Base-by-base conservation (phyloP, 2,797 vertebrate species). In the Vireo griseus region DNA sequence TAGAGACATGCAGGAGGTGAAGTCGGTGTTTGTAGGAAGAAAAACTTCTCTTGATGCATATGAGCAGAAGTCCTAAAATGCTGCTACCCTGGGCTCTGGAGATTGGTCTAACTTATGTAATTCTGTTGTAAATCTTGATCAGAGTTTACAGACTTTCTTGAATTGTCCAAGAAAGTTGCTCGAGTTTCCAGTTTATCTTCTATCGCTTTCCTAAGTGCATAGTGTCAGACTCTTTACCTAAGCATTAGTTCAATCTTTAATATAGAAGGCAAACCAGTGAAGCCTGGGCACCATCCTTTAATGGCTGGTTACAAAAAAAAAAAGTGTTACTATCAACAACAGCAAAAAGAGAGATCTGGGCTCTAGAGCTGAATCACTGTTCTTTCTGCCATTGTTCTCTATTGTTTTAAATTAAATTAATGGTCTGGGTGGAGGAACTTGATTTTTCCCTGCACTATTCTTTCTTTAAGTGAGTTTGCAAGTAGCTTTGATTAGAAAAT, bases 401-500 rank as follows among this genome's bases (percentile, higher is more conserved):
- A 12, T 69, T 63, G 16, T 68, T 91, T 89, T 72, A 75, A 88
- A 73, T 79, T 35, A 57, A 86, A 62, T 81, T 50, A 68, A 40
- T 69, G 48, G 14, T 76, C 21, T 89, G 9, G 15, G 37, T 59
- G 35, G 35, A 68, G 25, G 5, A 48, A 37, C 24, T 87, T 52
- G 3, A 59, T 87, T 90, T 75, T 62, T 57, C 44, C 25, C 14
- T 81, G 35, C 15, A 28, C 4, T 74, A 39, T 44, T 42, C 28
- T 85, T 89, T 80, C 29, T 85, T 1, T 57, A 52, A 62, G 17
- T 1, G 3, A 71, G 5, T 55, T 76, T 87, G 25, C 33, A 79
- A 37, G 7, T 67, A 74, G 45, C 39, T 95, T 91, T 79, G 71
- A 66, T 63, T 52, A 63, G 42, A 92, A 89, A 82, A 79, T 69